A percentile compares a stretch with the other conserved stretches of the same genome.
Conservation (phyloP, 1,140 invertebrate genomes). For the Trichoplusia ni region DNA sequence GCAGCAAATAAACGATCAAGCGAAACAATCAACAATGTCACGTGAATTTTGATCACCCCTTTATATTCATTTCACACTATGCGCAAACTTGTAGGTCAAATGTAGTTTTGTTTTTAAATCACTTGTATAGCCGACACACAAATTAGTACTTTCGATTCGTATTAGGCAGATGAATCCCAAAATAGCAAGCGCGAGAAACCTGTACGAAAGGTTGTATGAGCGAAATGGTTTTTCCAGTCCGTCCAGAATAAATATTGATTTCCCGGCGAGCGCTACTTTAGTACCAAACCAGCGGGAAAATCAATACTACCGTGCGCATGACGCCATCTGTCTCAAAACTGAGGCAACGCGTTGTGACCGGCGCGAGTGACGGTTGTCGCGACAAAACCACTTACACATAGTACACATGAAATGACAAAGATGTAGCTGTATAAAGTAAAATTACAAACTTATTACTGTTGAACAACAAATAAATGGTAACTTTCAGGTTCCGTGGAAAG, state of each 20-base stretch:
- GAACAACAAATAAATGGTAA: no score
- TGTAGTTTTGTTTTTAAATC: slow-evolving; percentile 16
- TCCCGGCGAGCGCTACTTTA: slow-evolving; percentile 35
- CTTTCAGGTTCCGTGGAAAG: no score
- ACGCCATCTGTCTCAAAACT: slow-evolving; percentile 55
- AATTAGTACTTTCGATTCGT: not conserved
- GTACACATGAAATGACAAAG: no score
- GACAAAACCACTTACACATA: not conserved
- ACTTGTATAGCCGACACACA: slow-evolving; percentile 13
- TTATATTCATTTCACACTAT: slow-evolving; percentile 57
- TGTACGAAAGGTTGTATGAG: not conserved
- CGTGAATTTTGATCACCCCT: slow-evolving; percentile 65
- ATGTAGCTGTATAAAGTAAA: not conserved
- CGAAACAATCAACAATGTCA: slow-evolving; percentile 58
- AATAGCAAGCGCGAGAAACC: not conserved
- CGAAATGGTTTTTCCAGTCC: slow-evolving; percentile 62
- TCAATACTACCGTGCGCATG: slow-evolving; percentile 64
- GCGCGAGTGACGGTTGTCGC: not conserved
- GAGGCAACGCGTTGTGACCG: not conserved
- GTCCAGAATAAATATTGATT: slow-evolving; percentile 72
- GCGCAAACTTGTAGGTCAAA: slow-evolving; percentile 38
- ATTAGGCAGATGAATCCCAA: not conserved
- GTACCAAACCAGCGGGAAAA: slow-evolving; percentile 53
- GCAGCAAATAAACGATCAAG: slow-evolving; percentile 76
- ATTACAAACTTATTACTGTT: no score